Conservation (phyloP, 2,113 vertebrate genomes). For the Brevimyrus niger region DNA sequence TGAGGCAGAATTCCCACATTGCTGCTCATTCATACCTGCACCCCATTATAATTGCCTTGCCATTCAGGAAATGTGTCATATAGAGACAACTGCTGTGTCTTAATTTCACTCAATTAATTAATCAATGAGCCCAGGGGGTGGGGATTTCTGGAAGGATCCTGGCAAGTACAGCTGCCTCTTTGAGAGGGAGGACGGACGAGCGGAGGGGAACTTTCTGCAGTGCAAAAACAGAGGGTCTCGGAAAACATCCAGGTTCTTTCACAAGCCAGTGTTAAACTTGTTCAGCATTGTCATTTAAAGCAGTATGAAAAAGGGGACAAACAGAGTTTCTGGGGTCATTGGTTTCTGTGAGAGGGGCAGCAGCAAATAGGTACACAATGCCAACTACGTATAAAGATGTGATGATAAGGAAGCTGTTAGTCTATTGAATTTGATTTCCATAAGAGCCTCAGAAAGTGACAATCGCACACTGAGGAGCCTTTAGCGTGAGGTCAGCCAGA, state of each 20-base stretch:
- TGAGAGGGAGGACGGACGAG: neutral
- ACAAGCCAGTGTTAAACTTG: neutral
- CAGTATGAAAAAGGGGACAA: neutral
- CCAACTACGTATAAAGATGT: neutral
- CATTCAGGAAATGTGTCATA: conserved; percentile 28
- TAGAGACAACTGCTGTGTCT: conserved; percentile 31
- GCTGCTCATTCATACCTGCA: conserved; percentile 30
- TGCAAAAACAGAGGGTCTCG: neutral
- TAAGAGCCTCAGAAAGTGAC: neutral
- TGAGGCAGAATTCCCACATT: neutral
- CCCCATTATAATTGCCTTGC: conserved; percentile 28
- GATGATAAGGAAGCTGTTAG: neutral
- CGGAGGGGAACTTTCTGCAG: neutral
- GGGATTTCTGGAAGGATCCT: conserved; percentile 21
- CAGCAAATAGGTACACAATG: neutral
- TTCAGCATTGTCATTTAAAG: neutral
- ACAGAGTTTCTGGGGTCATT: neutral
- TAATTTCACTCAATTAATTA: conserved; percentile 40
- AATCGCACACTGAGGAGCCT: neutral
- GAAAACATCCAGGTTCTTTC: neutral
- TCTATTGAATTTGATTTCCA: neutral
- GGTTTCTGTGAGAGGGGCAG: neutral
- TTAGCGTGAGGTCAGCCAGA: neutral
- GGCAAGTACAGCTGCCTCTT: neutral
- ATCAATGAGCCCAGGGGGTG: conserved; percentile 35